Base-by-base conservation (phyloP, 30 jellyfish, hydroid and myxozoan genomes). In the Rhopilema esculentum region DNA sequence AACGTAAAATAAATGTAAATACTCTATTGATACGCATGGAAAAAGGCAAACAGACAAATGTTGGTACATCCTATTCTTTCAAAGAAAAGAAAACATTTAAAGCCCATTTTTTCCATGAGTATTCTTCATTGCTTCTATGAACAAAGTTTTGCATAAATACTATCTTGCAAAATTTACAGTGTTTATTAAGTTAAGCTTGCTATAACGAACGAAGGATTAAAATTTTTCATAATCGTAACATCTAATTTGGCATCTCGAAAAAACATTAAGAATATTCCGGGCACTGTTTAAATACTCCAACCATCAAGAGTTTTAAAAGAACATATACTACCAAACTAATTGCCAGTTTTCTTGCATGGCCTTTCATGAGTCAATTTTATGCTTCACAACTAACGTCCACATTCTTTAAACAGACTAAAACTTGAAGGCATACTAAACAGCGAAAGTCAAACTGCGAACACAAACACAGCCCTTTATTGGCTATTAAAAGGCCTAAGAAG, bases 71-170 rank as follows among this genome's bases (percentile, higher is more conserved):
- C 12, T 6, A 40, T 40, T 40, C 9, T 40, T 12, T 6, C 57
- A 2, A 40, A 40, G 12, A 12, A 40, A 40, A 40, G 9, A 40
- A 40, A 40, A 40, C 6, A 40, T 6, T 40, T 12, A 40, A 40
- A 40, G 57, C 57, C 57, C 57, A 2, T 12, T 12, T 2, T 40
- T 40, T 40, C 57, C 57, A 40, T 40, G 57, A 40, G 57, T 40
- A 40, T 40, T 40, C 57, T 40, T 40, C 57, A 40, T 40, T 75
- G 85, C 51, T 49, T 24, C 85, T 75, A 33, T 21, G 69, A 75
- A 75, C 72, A 23, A 75, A 75, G 49, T 75, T 19, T 75, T 75
- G 85, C 85, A 75, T 75, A 50, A 75, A 75, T 50, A 75, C 32
- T 20, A n/a, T 32, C 28, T 75, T 49, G 85, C 72, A 48, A 75